These are phyloP conservation scores for Blastobasis lacticolella DNA, from an alignment of 2,888 invertebrate genomes.

Conservation along the genomic window DNA sequence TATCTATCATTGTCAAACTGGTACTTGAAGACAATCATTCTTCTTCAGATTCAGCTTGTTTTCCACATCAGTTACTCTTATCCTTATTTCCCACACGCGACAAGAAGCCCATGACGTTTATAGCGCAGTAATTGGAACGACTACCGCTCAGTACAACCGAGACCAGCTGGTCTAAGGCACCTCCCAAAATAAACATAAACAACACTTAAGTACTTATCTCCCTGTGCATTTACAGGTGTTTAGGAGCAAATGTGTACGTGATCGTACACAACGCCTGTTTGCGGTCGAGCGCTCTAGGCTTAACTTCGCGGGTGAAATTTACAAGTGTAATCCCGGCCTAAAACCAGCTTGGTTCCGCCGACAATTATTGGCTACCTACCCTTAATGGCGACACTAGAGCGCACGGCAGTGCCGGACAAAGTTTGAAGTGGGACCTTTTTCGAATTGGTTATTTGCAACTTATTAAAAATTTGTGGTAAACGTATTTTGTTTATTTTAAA, in stretches of 20 bases:
- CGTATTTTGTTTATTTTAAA: not conserved
- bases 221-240: not conserved
- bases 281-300: slow-evolving; percentile 15
- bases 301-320: slow-evolving; percentile 18
- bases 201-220: not conserved
- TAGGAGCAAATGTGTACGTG: not conserved
- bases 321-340: slow-evolving; percentile 10
- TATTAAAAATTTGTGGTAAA: not conserved
- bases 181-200: not conserved
- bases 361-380: not conserved
- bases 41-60: too few species aligned
- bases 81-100: not conserved
- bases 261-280: not conserved
- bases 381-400: not conserved
- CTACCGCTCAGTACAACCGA: too few species aligned
- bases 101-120: too few species aligned
- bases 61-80: too few species aligned
- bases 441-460: not conserved
- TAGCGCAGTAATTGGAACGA: too few species aligned
- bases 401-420: not conserved
- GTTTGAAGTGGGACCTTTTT: not conserved
- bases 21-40: too few species aligned
- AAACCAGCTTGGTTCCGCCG: not conserved
- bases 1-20: too few species aligned
- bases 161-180: too few species aligned